These are phyloP conservation scores for Circaetus gallicus DNA, from an alignment of 2,113 vertebrate genomes.

Conservation along the genomic window DNA sequence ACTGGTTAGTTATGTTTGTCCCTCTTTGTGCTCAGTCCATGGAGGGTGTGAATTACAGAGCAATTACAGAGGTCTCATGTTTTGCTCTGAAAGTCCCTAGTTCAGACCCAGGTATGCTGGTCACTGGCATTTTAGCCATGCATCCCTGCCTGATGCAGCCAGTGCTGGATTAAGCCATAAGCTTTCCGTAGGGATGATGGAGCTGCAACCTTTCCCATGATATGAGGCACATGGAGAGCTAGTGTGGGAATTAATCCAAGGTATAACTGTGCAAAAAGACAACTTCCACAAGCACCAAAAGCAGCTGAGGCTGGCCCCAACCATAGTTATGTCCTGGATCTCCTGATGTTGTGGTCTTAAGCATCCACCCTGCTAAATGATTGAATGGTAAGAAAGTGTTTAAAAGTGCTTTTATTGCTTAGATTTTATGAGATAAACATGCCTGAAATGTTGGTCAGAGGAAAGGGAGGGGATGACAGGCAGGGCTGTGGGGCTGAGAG, in stretches of 20 bases:
- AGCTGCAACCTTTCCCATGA: background rate
- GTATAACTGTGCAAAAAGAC: background rate
- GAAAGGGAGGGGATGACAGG: rapidly evolving
- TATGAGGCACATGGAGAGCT: background rate
- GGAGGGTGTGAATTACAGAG: background rate
- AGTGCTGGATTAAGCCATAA: background rate
- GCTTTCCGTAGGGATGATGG: background rate
- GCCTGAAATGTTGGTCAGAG: background rate
- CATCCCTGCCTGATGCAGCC: background rate
- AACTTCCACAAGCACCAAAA: background rate
- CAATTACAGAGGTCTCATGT: background rate
- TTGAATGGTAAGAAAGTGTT: background rate
- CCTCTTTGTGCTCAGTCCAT: background rate
- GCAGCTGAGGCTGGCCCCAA: background rate
- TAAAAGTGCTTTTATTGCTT: background rate
- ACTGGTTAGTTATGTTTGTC: background rate
- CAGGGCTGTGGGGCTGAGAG: rapidly evolving
- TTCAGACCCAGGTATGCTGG: background rate
- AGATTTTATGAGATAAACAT: background rate
- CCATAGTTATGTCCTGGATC: background rate
- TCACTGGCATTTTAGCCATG: background rate
- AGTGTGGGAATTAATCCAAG: background rate
- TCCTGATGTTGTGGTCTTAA: background rate
- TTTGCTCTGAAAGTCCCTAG: background rate
- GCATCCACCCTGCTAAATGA: background rate